These are phyloP conservation scores for Erpobdella octoculata DNA, from an alignment of 2,888 invertebrate species.

Conservation along the genomic window DNA sequence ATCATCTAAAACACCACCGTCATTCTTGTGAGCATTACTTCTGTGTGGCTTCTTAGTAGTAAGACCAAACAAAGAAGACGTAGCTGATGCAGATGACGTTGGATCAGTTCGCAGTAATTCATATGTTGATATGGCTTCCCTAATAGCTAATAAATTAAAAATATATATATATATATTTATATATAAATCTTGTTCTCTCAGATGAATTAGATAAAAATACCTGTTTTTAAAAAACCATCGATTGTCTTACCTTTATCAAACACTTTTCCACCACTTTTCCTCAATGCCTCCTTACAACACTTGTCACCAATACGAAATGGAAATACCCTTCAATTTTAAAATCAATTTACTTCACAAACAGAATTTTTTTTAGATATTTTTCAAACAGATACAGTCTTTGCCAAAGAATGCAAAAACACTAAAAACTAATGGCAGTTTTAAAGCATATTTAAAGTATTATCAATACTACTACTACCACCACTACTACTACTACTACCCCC, in stretches of 20 bases:
- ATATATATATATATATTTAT: too few species aligned
- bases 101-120: slow-evolving; percentile 10
- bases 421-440: too few species aligned
- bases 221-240: not conserved
- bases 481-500: too few species aligned
- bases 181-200: too few species aligned
- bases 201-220: not conserved
- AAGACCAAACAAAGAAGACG: not conserved
- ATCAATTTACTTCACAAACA: too few species aligned
- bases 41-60: not conserved
- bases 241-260: slow-evolving; percentile 52
- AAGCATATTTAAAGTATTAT: too few species aligned
- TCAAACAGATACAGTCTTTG: too few species aligned
- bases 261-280: slow-evolving; percentile 58
- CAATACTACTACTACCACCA: too few species aligned
- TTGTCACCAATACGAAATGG: slow-evolving; percentile 75
- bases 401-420: too few species aligned
- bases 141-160: slow-evolving; percentile 21
- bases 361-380: too few species aligned
- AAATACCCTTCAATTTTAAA: slow-evolving; percentile 63
- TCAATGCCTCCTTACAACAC: slow-evolving; percentile 44
- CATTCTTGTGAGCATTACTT: not conserved
- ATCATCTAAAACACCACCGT: not conserved
- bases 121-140: slow-evolving; percentile 27
- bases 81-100: not conserved